These are phyloP conservation scores for Altica lythri DNA, from an alignment of 2,888 invertebrate species.

Conservation along the genomic window DNA sequence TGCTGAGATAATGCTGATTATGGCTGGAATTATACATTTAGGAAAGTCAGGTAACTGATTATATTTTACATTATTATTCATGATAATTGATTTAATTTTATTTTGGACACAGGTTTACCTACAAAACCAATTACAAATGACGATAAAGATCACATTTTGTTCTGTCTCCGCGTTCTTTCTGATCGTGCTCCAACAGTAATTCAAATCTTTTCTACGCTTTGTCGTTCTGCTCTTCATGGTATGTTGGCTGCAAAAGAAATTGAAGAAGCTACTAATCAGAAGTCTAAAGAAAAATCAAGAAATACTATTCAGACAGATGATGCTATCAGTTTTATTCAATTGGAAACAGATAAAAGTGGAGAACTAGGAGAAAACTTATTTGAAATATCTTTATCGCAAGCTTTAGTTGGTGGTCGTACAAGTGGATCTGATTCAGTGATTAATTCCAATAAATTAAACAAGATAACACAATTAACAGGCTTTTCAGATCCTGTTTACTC, in stretches of 20 bases:
- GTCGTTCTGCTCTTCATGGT: constrained; percentile 76
- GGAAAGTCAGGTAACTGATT: constrained; percentile 71
- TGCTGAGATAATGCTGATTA: constrained; percentile 86
- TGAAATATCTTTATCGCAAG: constrained; percentile 90
- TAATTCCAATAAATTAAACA: constrained; percentile 62
- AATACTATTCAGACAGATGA: constrained; percentile 82
- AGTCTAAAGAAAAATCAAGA: constrained; percentile 71
- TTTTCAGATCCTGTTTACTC: constrained; percentile 99
- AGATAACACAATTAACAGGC: constrained; percentile 90
- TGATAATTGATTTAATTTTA: background rate
- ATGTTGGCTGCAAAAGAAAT: constrained; percentile 83
- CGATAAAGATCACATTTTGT: constrained; percentile 85
- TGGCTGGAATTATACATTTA: constrained; percentile 83
- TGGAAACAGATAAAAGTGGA: constrained; percentile 64
- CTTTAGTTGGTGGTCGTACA: constrained; percentile 70
- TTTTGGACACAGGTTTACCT: constrained; percentile 65
- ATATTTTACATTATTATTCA: background rate
- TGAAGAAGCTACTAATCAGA: constrained; percentile 66
- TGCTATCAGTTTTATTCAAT: constrained; percentile 80
- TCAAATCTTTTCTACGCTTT: constrained; percentile 73
- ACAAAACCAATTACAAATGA: constrained; percentile 91
- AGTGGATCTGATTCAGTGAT: constrained; percentile 37
- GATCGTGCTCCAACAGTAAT: constrained; percentile 70
- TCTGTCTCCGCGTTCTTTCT: constrained; percentile 77
- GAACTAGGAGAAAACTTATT: constrained; percentile 79